phyloP scores from a whole-genome alignment of 2,113 vertebrate species.

The Pseudolaguvia tuberculata region DNA sequence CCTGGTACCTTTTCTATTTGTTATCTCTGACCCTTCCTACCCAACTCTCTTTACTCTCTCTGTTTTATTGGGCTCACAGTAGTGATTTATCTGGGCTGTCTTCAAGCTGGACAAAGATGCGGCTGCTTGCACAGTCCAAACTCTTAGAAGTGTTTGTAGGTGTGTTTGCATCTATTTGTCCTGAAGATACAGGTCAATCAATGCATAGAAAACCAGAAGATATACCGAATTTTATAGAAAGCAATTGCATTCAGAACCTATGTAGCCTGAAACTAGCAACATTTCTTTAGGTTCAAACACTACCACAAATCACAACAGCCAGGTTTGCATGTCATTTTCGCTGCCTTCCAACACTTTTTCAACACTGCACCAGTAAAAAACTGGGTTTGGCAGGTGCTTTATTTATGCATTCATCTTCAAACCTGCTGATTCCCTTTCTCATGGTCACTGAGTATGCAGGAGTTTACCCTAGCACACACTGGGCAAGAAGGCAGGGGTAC shows the following conservation, averaged over 20 bases:
- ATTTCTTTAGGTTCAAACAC: neutral
- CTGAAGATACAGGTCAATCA: neutral
- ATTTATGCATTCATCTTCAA: too few relatives aligned
- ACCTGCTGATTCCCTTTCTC: too few relatives aligned
- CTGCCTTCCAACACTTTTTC: neutral
- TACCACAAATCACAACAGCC: too few relatives aligned
- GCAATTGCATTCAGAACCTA: neutral
- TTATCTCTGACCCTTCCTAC: conserved; percentile 32
- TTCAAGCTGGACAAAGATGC: conserved; percentile 40
- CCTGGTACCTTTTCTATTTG: conserved; percentile 37
- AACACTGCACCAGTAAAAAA: neutral
- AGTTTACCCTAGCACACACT: too few relatives aligned
- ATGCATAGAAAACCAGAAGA: neutral
- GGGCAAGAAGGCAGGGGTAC: too few relatives aligned
- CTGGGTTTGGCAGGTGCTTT: neutral
- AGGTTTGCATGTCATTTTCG: neutral
- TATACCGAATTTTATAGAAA: too few relatives aligned
- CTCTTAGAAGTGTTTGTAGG: conserved; percentile 3
- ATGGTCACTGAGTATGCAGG: too few relatives aligned
- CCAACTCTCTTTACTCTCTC: conserved; percentile 18
- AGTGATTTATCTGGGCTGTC: conserved; percentile 51
- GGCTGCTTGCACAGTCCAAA: conserved; percentile 43
- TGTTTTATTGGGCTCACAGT: conserved; percentile 45
- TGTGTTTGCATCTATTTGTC: conserved; percentile 20
- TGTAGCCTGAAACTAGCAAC: neutral